Conservation (phyloP, 2,113 vertebrate species). For the Guaruba guarouba region DNA sequence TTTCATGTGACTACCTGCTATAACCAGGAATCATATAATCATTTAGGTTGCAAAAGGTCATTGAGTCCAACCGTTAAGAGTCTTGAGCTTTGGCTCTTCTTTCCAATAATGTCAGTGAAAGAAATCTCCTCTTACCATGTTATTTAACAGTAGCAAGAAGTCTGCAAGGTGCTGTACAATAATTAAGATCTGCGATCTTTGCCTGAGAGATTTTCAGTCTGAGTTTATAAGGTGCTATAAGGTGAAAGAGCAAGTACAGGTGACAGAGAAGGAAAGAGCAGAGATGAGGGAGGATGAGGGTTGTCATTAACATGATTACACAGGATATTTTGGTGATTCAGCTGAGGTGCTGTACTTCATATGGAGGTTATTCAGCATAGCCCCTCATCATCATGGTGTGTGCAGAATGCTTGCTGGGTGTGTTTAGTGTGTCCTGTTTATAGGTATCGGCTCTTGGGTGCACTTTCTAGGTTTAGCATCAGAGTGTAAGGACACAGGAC, state of each 20-base stretch:
- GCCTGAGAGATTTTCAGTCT: not conserved
- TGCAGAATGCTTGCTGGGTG: not conserved
- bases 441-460: not conserved
- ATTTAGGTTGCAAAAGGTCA: not conserved
- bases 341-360: not conserved
- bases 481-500: accelerated
- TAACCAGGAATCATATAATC: not conserved
- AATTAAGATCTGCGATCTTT: not conserved
- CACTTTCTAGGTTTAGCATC: not conserved
- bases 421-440: not conserved
- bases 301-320: slow-evolving; percentile 41
- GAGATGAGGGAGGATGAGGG: slow-evolving; percentile 34
- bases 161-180: not conserved
- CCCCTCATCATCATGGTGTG: not conserved
- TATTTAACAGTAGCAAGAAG: not conserved
- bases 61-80: not conserved
- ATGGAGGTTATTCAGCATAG: not conserved
- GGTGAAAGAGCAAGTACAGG: slow-evolving; percentile 51
- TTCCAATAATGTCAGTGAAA: not conserved
- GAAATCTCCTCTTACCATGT: not conserved
- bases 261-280: not conserved
- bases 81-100: not conserved
- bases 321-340: slow-evolving; percentile 1
- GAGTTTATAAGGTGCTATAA: slow-evolving; percentile 15
- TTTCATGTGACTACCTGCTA: not conserved